These are phyloP conservation scores for Didymodactylos carnosus DNA, from an alignment of 2,888 invertebrate species.

Conservation along the genomic window DNA sequence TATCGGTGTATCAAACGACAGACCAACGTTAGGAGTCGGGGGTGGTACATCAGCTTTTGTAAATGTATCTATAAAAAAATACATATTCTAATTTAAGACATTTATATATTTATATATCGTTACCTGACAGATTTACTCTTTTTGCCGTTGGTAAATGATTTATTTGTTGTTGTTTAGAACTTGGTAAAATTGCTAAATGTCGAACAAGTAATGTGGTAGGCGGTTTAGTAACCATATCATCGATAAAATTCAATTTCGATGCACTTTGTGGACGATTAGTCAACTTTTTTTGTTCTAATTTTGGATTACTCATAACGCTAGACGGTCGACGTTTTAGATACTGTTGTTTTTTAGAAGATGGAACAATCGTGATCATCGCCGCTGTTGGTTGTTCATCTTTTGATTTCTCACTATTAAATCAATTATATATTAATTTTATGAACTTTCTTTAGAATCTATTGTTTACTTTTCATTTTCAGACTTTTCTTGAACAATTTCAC, in stretches of 20 bases:
- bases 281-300: not conserved
- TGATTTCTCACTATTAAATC: not conserved
- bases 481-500: no score
- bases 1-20: not conserved
- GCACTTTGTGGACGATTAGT: not conserved
- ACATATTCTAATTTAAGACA: not conserved
- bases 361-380: not conserved
- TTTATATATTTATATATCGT: not conserved
- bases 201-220: no score
- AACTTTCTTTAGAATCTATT: no score
- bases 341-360: no score
- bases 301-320: not conserved
- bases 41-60: not conserved
- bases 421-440: not conserved
- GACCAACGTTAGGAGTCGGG: not conserved
- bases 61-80: not conserved
- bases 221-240: not conserved
- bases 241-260: no score
- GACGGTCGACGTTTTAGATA: not conserved
- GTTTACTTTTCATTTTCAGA: no score
- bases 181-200: not conserved
- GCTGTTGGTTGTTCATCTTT: not conserved
- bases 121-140: not conserved
- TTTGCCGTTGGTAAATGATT: not conserved
- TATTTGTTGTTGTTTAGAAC: not conserved